A percentile compares a stretch with the other conserved stretches of the same genome.
phyloP scores from a whole-genome alignment of 1,140 invertebrate genomes.

The Acyrthosiphon pisum region DNA sequence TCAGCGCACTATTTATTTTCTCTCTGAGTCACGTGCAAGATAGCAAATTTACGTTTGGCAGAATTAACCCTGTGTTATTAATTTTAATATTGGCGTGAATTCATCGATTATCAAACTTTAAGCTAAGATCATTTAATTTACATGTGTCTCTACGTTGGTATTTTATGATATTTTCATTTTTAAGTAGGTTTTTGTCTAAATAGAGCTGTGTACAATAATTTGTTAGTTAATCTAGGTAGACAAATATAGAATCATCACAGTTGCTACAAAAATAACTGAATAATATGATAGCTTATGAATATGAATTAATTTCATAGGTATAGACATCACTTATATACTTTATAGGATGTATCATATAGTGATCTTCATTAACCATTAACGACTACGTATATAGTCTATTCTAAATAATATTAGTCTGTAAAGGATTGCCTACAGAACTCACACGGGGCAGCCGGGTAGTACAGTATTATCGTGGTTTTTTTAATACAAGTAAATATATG shows the following conservation, averaged over 20 bases:
- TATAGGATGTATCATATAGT: background rate
- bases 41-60: too few relatives aligned
- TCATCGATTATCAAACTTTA: too few relatives aligned
- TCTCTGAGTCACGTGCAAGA: too few relatives aligned
- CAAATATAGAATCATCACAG: background rate
- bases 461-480: background rate
- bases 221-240: background rate
- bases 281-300: background rate
- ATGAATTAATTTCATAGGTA: background rate
- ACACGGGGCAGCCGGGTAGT: background rate
- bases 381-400: background rate
- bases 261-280: background rate
- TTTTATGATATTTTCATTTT: too few relatives aligned
- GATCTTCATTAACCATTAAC: background rate
- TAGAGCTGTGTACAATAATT: background rate
- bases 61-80: too few relatives aligned
- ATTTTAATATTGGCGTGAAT: too few relatives aligned
- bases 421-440: background rate
- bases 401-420: background rate
- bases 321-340: background rate
- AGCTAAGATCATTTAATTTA: too few relatives aligned
- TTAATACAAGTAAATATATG: conserved; percentile 12
- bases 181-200: background rate
- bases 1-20: too few relatives aligned
- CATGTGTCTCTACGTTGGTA: too few relatives aligned